Percentiles rank a stretch among this genome's conserved stretches.
These are phyloP conservation scores for Vicugna pacos DNA, from an alignment of 2,113 vertebrate genomes.

Conservation along the genomic window DNA sequence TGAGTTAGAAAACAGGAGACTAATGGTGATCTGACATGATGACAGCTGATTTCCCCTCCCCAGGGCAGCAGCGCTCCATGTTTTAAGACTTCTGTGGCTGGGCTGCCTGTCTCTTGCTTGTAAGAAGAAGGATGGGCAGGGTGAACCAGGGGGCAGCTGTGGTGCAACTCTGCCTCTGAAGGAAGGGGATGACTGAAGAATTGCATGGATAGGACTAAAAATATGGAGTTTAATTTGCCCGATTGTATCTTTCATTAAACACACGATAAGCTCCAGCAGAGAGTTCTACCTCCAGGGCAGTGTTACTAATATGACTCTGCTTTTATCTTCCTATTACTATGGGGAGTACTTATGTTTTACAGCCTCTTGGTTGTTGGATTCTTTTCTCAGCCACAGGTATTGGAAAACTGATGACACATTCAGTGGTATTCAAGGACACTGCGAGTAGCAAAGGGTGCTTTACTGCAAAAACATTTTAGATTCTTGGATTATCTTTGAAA, in stretches of 20 bases:
- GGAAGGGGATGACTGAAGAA: not conserved
- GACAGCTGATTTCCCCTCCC: not conserved
- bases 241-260: constrained; percentile 61
- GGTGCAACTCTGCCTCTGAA: not conserved
- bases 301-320: not conserved
- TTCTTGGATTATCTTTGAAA: constrained; percentile 59
- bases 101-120: not conserved
- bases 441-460: not conserved
- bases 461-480: constrained; percentile 37
- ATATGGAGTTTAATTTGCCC: constrained; percentile 46
- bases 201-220: not conserved
- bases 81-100: not conserved
- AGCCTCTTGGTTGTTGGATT: not conserved
- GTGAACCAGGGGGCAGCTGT: not conserved
- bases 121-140: not conserved
- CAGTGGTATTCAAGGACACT: constrained; percentile 62
- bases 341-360: constrained; percentile 30
- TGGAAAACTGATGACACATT: constrained; percentile 43
- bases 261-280: not conserved
- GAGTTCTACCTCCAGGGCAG: constrained; percentile 9
- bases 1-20: not conserved
- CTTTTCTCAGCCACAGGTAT: not conserved
- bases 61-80: fast-evolving
- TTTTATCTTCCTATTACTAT: not conserved
- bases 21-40: not conserved